Base-by-base conservation (phyloP, 2,797 vertebrate genomes). In the Rachycentron canadum region DNA sequence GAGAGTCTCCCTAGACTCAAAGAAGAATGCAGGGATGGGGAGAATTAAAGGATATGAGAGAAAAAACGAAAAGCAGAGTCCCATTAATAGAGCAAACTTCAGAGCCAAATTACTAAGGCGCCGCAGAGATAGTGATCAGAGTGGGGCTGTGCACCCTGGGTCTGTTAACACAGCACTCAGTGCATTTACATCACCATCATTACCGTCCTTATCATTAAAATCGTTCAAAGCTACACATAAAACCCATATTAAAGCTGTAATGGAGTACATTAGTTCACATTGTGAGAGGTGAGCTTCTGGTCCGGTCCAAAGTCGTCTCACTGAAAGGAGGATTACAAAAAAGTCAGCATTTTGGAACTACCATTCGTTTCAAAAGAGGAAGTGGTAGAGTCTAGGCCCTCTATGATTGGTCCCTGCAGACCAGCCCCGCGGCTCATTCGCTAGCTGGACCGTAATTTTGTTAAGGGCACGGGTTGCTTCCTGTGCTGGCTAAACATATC, bases 401-500 rank as follows among this genome's bases (percentile, higher is more conserved):
- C 83, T 80, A 30, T 90, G 91, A 94, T 94, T 94, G 94, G 94
- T 93, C 93, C 92, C 92, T 67, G 79, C 87, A 90, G 92, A 94
- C 88, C 88, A 91, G 91, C 91, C 93, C 91, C 52, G 88, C 91
- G 92, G 93, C 92, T 85, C 89, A 93, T 93, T 94, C 87, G 94
- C 84, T 92, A 89, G 86, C 89, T 83, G 89, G 84, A 86, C 82
- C 23, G 77, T 93, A 93, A 94, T 94, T 92, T 90, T 89, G 91
- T 95, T 94, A 94, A 92, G 88, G 91, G 92, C 89, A 88, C 7
- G 92, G 92, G 92, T 92, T 92, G 92, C 91, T 94, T 94, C 93
- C 94, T 94, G 93, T 93, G 91, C 92, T 93, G 92, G 94, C 89
- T 93, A 92, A 94, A 94, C 93, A 94, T 94, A 91, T 94, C 91